Percentiles rank a stretch among this genome's conserved stretches.
These are phyloP conservation scores for Zaprionus lachaisei DNA, from an alignment of 1,140 invertebrate species.

Conservation along the genomic window DNA sequence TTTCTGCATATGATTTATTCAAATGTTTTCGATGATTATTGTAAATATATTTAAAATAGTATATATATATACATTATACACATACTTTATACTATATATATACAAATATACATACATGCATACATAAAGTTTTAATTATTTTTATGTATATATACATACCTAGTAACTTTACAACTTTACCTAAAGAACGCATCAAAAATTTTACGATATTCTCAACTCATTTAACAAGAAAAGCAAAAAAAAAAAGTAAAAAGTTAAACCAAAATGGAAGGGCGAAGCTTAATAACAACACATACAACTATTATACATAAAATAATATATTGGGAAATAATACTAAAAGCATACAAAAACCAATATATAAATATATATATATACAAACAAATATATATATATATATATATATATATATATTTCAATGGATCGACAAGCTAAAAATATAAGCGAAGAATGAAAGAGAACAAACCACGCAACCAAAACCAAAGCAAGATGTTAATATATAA, in stretches of 20 bases:
- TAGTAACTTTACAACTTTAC: conserved; percentile 77
- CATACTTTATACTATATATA: conserved; percentile 19
- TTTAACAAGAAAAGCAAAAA: conserved; percentile 54
- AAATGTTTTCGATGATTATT: conserved; percentile 39
- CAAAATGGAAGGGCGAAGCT: conserved; percentile 26
- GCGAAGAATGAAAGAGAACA: conserved; percentile 10
- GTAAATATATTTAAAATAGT: conserved; percentile 47
- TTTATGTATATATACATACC: conserved; percentile 56
- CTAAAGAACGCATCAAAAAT: conserved; percentile 77
- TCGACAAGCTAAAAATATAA: conserved; percentile 57
- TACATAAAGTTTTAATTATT: conserved; percentile 48
- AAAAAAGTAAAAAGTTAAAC: conserved; percentile 8
- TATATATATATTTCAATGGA: conserved; percentile 81
- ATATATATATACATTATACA: conserved; percentile 36
- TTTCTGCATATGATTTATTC: conserved; percentile 78
- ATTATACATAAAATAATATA: conserved; percentile 52
- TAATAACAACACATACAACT: conserved; percentile 51
- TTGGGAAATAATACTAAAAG: conserved; percentile 18
- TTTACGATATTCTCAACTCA: conserved; percentile 76
- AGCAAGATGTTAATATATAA: conserved; percentile 71
- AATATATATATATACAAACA: conserved; percentile 27
- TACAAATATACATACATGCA: conserved; percentile 23
- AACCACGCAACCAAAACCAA: conserved; percentile 52
- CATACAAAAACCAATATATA: conserved; percentile 41
- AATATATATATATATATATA: conserved; percentile 40